phyloP scores from a whole-genome alignment of 2,113 vertebrate genomes.

The Vulpes lagopus region DNA sequence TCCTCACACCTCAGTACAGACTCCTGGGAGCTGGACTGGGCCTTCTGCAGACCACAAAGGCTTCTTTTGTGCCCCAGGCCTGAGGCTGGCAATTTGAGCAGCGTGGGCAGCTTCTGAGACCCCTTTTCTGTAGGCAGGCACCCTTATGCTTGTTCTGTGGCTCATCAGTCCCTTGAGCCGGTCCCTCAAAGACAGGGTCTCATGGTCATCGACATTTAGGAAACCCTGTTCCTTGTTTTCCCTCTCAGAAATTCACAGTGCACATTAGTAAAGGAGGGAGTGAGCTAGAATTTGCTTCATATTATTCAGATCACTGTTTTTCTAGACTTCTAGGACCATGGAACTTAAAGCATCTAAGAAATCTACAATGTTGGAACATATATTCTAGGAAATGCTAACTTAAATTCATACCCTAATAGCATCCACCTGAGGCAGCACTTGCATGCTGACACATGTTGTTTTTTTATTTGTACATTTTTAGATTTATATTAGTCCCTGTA shows the following conservation, averaged over 20 bases:
- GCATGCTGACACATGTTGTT: neutral
- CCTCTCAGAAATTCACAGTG: neutral
- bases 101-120: neutral
- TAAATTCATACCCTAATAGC: neutral
- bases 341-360: neutral
- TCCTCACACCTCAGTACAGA: neutral
- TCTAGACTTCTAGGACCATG: neutral
- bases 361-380: neutral
- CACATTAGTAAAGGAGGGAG: neutral
- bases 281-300: neutral
- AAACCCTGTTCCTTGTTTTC: neutral
- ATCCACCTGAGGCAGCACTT: neutral
- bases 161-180: neutral
- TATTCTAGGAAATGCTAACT: neutral
- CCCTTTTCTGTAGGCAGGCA: neutral
- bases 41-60: neutral
- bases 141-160: neutral
- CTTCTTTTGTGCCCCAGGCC: conserved; percentile 34
- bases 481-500: neutral
- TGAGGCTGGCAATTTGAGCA: neutral
- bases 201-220: neutral
- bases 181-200: neutral
- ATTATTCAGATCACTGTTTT: neutral
- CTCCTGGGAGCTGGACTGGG: neutral
- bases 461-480: neutral